Evolutionary conservation across 2,888 invertebrate species (phyloP), one percentile per base, ranked within the genome.

Genomic region (Lordiphosa andalusiaca): DNA sequence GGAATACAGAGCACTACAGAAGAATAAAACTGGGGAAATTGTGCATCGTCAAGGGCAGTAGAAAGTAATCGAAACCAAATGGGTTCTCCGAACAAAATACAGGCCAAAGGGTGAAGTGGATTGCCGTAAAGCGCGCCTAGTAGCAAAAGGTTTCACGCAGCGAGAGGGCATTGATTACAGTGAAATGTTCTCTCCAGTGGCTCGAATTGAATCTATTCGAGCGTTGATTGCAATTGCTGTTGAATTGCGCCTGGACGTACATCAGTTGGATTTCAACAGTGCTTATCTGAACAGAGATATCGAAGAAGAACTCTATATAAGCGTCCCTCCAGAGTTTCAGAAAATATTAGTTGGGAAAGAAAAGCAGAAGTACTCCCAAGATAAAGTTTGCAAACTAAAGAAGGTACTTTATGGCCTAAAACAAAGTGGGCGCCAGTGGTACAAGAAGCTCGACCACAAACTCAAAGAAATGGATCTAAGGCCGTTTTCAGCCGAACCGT

Each of bases 121-220:
- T n/a, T n/a, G n/a, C n/a, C n/a, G n/a, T n/a, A n/a, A n/a, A n/a
- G n/a, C n/a, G n/a, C n/a, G n/a, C n/a, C n/a, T n/a, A n/a, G n/a
- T n/a, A n/a, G n/a, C n/a, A n/a, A n/a, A n/a, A n/a, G n/a, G n/a
- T n/a, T n/a, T n/a, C n/a, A n/a, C n/a, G n/a, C n/a, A n/a, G n/a
- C n/a, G n/a, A n/a, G n/a, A n/a, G n/a, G n/a, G n/a, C n/a, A n/a
- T n/a, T n/a, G n/a, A n/a, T n/a, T n/a, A n/a, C n/a, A n/a, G n/a
- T n/a, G n/a, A n/a, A n/a, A n/a, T n/a, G n/a, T n/a, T n/a, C n/a
- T n/a, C n/a, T n/a, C n/a, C n/a, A n/a, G n/a, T n/a, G n/a, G n/a
- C n/a, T n/a, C n/a, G n/a, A n/a, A n/a, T 67, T n/a, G 58, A 60
- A 9, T 73, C 69, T 9, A 64, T 70, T 55, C 59, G 69, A 40